Base-by-base conservation (phyloP, 2,113 vertebrate species). In the Sander vitreus region DNA sequence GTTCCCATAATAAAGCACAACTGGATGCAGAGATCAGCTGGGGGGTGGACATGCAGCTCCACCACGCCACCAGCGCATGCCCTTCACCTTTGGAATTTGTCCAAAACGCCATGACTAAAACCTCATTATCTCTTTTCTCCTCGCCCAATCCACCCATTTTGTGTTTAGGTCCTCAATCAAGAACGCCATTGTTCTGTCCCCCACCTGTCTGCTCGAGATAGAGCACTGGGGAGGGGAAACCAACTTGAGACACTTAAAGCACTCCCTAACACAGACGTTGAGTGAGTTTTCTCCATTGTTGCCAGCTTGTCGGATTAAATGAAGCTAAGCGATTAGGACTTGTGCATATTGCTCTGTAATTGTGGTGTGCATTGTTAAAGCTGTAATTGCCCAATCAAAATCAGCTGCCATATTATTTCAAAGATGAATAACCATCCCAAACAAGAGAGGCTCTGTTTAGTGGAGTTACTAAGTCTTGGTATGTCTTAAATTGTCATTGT, bases 281-380 rank as follows among this genome's bases (percentile, higher is more conserved):
- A 90, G 68, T 53, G 79, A 86, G 58, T 80, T 81, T 72, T 45
- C 63, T 75, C 78, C 30, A 85, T 90, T 90, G 90, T 90, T 76
- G 81, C 58, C 68, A 67, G 80, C 72, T 84, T 89, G 84, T 81
- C 33, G 82, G 89, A 89, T 93, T 90, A 91, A 89, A 90, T 83
- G 74, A 82, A 82, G 84, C 85, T 71, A 76, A 86, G 73, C 48
- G 51, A 91, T 87, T 82, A 85, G 81, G 76, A 64, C 78, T 81
- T 5, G 53, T 76, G 77, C 73, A 71, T 83, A 85, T 86, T 83
- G 80, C 82, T 53, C 68, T 64, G 67, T 84, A 87, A 88, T 91
- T 85, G 78, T 75, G 48, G 79, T 3, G 2, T 23, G 54, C 72
- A 84, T 86, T 89, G 70, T 85, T 73, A 59, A 81, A 68, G 74